phyloP scores from a whole-genome alignment of 1,140 invertebrate species.

The Stenopsyche tienmushanensis region DNA sequence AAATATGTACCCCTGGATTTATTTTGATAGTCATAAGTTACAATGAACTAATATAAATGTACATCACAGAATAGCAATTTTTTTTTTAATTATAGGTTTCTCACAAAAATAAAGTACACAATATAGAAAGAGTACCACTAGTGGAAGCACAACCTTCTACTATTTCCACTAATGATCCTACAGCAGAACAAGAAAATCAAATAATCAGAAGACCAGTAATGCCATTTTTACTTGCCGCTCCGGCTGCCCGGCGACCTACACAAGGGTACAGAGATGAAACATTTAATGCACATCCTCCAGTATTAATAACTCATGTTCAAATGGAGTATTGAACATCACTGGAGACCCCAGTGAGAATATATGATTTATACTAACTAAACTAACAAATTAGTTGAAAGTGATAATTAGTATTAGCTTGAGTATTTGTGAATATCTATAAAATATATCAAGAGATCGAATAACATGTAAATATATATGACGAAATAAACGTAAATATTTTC shows the following conservation, averaged over 20 bases:
- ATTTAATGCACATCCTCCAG: slow-evolving; percentile 2
- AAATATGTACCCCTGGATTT: background rate
- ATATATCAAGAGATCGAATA: too few species aligned
- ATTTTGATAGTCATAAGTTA: background rate
- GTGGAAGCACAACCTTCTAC: background rate
- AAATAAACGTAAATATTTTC: too few species aligned
- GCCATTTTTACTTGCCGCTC: slow-evolving; percentile 28
- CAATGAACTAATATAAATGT: too few species aligned
- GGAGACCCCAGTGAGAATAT: too few species aligned
- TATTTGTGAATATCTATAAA: too few species aligned
- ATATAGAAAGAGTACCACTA: slow-evolving; percentile 1
- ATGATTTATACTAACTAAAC: too few species aligned
- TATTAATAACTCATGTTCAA: slow-evolving; percentile 25
- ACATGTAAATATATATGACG: too few species aligned
- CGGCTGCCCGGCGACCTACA: slow-evolving; percentile 26
- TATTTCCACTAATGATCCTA: background rate
- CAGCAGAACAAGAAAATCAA: background rate
- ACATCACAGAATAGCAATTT: background rate
- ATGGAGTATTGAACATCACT: slow-evolving; percentile 29
- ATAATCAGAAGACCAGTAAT: slow-evolving; percentile 19
- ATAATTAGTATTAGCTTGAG: too few species aligned
- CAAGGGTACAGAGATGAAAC: slow-evolving; percentile 31
- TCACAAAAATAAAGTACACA: slow-evolving; percentile 38
- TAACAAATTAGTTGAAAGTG: too few species aligned
- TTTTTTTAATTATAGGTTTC: slow-evolving; percentile 26